Evolutionary conservation across 2,797 vertebrate genomes (phyloP).

Genomic region (Ficedula albicollis): DNA sequence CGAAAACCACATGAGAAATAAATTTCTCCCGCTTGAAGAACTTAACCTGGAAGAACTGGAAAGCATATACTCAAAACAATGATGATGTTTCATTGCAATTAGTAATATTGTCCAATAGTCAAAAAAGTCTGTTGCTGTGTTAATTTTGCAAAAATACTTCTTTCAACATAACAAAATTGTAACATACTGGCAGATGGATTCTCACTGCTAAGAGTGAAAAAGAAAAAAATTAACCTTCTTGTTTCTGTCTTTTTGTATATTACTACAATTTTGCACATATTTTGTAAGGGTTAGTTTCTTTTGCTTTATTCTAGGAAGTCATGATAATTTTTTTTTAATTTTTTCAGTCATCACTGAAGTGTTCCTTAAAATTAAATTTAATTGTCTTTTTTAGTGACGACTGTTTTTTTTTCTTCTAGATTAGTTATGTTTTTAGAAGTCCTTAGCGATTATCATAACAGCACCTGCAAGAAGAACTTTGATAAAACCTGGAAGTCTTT

Average conservation of each 20-base stretch:
- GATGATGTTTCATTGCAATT: not conserved
- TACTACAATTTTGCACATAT: not conserved
- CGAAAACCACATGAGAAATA: not conserved
- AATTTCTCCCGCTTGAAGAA: not conserved
- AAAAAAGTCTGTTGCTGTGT: not conserved
- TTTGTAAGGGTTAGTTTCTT: not conserved
- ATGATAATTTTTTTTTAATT: not conserved
- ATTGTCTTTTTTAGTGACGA: not conserved
- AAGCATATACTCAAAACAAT: not conserved
- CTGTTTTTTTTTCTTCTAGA: not conserved
- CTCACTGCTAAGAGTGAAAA: not conserved
- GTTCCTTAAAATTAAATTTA: not conserved
- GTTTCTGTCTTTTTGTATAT: not conserved
- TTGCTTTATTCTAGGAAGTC: not conserved
- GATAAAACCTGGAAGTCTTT: not conserved
- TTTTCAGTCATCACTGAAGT: not conserved
- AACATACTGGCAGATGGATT: not conserved
- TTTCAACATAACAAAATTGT: not conserved
- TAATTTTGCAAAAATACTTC: not conserved
- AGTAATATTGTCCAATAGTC: not conserved
- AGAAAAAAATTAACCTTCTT: not conserved
- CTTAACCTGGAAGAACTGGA: not conserved
- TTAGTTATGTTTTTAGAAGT: not conserved
- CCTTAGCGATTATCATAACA: not conserved
- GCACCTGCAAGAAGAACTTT: not conserved